These are phyloP conservation scores for Progne subis DNA, from an alignment of 2,113 vertebrate species.

Conservation along the genomic window DNA sequence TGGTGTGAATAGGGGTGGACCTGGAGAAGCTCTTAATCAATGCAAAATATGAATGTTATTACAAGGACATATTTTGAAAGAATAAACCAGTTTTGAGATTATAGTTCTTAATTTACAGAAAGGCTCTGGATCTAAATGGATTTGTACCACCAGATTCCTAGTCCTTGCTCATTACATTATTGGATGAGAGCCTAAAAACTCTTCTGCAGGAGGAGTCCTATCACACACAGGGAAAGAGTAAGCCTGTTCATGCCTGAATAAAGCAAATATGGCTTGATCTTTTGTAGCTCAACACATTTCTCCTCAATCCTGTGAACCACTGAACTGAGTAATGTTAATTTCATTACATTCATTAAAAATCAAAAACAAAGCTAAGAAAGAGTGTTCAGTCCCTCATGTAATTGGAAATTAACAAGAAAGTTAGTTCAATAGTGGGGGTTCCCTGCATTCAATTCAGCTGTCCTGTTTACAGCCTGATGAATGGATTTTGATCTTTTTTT, in stretches of 20 bases:
- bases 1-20: neutral
- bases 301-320: slow-evolving; percentile 11
- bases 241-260: slow-evolving; percentile 13
- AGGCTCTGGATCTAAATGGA: neutral
- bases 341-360: slow-evolving; percentile 31
- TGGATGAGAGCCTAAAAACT: slow-evolving; percentile 6
- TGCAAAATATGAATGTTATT: neutral
- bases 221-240: neutral
- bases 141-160: neutral
- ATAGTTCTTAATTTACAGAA: neutral
- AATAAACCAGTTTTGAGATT: neutral
- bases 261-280: slow-evolving; percentile 14
- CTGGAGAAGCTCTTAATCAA: neutral
- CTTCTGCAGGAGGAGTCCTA: neutral
- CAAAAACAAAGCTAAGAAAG: slow-evolving; percentile 11
- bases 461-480: neutral
- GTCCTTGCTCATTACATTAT: neutral
- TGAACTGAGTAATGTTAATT: slow-evolving; percentile 43
- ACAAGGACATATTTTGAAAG: neutral
- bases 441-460: neutral
- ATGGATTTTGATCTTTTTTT: neutral
- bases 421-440: neutral
- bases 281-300: slow-evolving; percentile 31
- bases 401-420: slow-evolving; percentile 39
- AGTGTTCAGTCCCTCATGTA: neutral